Conservation (phyloP, 2,888 invertebrate genomes). For the Leptopilina drosophilae region DNA sequence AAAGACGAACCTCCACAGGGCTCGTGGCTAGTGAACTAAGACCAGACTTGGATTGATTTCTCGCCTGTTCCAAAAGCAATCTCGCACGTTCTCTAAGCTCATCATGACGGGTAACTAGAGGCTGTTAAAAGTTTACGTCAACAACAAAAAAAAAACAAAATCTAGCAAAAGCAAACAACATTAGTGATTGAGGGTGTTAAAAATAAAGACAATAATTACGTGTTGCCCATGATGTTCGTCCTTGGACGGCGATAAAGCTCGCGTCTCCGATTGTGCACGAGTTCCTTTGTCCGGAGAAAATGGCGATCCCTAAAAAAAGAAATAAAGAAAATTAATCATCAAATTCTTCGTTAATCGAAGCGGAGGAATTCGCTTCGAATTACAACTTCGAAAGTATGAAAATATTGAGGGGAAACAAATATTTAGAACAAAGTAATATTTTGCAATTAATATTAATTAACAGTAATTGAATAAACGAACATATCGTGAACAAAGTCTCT, state of each 20-base stretch:
- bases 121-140: constrained; percentile 79
- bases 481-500: too few relatives aligned
- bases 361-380: too few relatives aligned
- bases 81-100: constrained; percentile 91
- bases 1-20: constrained; percentile 77
- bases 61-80: constrained; percentile 88
- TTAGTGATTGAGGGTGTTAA: background rate
- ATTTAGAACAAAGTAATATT: too few relatives aligned
- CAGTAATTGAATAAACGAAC: too few relatives aligned
- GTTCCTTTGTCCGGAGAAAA: constrained; percentile 68
- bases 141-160: constrained; percentile 53
- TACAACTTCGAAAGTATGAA: too few relatives aligned
- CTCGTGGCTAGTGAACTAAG: constrained; percentile 78
- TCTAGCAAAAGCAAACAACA: constrained; percentile 36
- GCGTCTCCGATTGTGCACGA: constrained; percentile 71
- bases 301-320: constrained; percentile 65
- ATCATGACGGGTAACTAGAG: constrained; percentile 87
- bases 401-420: too few relatives aligned
- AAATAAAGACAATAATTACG: constrained; percentile 65
- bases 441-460: too few relatives aligned
- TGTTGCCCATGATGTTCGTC: constrained; percentile 72
- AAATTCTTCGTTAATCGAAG: too few relatives aligned
- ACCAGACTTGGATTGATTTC: constrained; percentile 77
- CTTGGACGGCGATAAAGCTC: constrained; percentile 70
- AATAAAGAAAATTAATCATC: constrained; percentile 31